Base-by-base conservation (phyloP, 2,113 vertebrate species). In the Hippocampus barbouri region DNA sequence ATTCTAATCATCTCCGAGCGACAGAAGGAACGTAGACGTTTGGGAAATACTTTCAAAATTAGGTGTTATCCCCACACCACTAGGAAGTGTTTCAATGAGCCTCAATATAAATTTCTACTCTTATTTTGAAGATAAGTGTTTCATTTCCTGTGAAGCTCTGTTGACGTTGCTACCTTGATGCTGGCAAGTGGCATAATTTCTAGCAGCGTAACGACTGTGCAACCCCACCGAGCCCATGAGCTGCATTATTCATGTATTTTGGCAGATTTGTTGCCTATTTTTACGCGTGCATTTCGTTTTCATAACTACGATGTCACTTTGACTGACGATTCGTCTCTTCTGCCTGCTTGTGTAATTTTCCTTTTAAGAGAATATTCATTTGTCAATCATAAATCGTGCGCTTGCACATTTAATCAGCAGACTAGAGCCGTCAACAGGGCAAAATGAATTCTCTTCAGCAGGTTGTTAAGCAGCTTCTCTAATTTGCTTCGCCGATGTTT, bases 221-320 rank as follows among this genome's bases (percentile, higher is more conserved):
- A 82, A 61, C 27, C 15, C 15, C 6, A 61, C 27, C 59, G 34
- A 61, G 27, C 59, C 59, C 70, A 87, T 66, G 72, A 82, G 80
- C 80, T 90, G 87, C 87, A 90, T 90, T 86, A 89, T 90, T 89
- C 84, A 86, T 89, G 83, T 76, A n/a, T 59, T 80, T 76, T 80
- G 83, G 84, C 83, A 81, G 80, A 78, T 64, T 72, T 65, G 53
- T 70, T 68, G 69, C 41, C 69, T 62, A 59, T 67, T 34, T 6
- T 2, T 30, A 43, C 53, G 21, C 30, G 10, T 45, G 66, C n/a
- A 69, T 63, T 69, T 21, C 21, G 30, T 45, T 15, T 18, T 51
- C 64, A 51, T 62, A 60, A 3, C 62, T 18, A 1, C 2, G 2
- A 16, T 47, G 5, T 14, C 53, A 23, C n/a, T 30, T 38, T 59